Evolutionary conservation across 2,113 vertebrate genomes (phyloP).

Genomic region (Dolichotis patagonum): DNA sequence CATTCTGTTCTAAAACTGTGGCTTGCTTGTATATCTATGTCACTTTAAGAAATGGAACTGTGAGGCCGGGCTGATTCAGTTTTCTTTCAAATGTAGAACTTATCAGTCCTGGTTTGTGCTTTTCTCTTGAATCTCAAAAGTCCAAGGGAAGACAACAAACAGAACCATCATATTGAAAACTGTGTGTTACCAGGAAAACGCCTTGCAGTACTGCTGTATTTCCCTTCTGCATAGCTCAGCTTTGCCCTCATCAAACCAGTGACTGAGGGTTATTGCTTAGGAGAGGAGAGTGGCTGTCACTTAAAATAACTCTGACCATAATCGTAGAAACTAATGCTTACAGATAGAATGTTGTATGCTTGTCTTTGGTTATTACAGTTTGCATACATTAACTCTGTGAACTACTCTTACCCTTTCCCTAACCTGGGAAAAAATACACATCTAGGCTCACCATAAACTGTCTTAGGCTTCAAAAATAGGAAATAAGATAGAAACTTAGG

Average conservation of each 20-base stretch:
- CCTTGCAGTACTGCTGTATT: not conserved
- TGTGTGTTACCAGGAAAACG: not conserved
- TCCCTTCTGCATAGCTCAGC: not conserved
- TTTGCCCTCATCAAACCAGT: not conserved
- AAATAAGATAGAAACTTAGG: not conserved
- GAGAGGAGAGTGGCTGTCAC: not conserved
- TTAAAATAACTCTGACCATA: not conserved
- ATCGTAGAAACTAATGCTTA: not conserved
- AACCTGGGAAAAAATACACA: not conserved
- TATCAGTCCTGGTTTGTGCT: not conserved
- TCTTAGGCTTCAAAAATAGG: not conserved
- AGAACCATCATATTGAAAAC: not conserved
- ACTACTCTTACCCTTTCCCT: not conserved
- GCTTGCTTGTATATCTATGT: not conserved
- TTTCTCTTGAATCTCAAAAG: slow-evolving; percentile 14
- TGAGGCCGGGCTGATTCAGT: not conserved
- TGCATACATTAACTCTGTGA: not conserved
- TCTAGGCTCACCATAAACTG: not conserved
- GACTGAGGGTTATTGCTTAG: not conserved
- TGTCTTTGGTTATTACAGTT: not conserved
- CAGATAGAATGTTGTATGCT: not conserved
- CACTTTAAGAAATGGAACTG: not conserved
- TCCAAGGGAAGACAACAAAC: not conserved
- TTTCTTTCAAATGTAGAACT: not conserved
- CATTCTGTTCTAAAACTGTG: not conserved